A percentile compares a stretch with the other conserved stretches of the same genome.
These are phyloP conservation scores for Chlorospingus flavigularis DNA, from an alignment of 2,797 vertebrate genomes.

Conservation along the genomic window DNA sequence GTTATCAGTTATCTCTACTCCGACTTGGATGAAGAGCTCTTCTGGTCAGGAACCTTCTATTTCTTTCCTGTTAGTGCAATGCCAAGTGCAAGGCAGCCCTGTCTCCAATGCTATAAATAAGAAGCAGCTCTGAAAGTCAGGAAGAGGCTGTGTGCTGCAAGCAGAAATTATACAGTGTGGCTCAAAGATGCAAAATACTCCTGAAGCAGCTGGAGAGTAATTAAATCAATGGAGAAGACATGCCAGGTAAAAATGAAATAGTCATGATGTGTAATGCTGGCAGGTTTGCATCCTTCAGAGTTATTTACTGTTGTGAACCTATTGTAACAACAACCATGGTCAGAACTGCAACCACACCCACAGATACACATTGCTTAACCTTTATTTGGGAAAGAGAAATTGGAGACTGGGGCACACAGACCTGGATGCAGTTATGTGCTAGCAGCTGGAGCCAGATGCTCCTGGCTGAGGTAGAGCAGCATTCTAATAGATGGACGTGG, in stretches of 20 bases:
- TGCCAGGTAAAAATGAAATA: not conserved
- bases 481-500: fast-evolving
- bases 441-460: not conserved
- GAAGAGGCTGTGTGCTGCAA: not conserved
- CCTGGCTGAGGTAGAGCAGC: not conserved
- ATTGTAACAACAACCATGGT: not conserved
- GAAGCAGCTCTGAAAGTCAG: not conserved
- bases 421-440: not conserved
- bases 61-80: not conserved
- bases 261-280: not conserved
- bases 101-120: not conserved
- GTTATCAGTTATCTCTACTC: not conserved
- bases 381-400: not conserved
- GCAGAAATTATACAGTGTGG: not conserved
- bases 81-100: not conserved
- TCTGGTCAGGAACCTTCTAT: not conserved
- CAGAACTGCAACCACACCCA: not conserved
- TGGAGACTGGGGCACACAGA: not conserved
- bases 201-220: constrained; percentile 44
- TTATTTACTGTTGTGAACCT: not conserved
- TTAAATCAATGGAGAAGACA: constrained; percentile 15
- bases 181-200: constrained; percentile 18
- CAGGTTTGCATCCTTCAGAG: not conserved
- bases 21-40: not conserved
- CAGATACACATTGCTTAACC: not conserved